Conservation (phyloP, 2,113 vertebrate genomes). For the human region GRCh38 chr7:114432501-114433000, state of each 20-base stretch:
- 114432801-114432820: slow-evolving; percentile 99
- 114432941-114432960: slow-evolving; percentile 99
- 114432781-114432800: slow-evolving; percentile 94
- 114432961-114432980: slow-evolving; percentile 98
- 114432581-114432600: slow-evolving; percentile 79
- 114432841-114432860: slow-evolving; percentile 95
- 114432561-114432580: slow-evolving; percentile 80
- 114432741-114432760: slow-evolving; percentile 92
- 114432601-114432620: slow-evolving; percentile 77
- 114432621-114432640: slow-evolving; percentile 65
- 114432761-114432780: slow-evolving; percentile 97
- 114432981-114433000: slow-evolving; percentile 97
- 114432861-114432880: slow-evolving; percentile 98
- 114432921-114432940: slow-evolving; percentile 99
- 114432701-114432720: slow-evolving; percentile 83
- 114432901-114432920: slow-evolving; percentile 96
- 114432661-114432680: slow-evolving; percentile 67
- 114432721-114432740: slow-evolving; percentile 87
- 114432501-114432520: slow-evolving; percentile 81
- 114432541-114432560: slow-evolving; percentile 78
- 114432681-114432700: slow-evolving; percentile 81
- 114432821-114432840: slow-evolving; percentile 96
- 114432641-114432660: slow-evolving; percentile 81
- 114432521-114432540: slow-evolving; percentile 80
- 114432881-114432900: slow-evolving; percentile 98